Conservation (phyloP, 2,113 vertebrate genomes). For the Otus sunia region DNA sequence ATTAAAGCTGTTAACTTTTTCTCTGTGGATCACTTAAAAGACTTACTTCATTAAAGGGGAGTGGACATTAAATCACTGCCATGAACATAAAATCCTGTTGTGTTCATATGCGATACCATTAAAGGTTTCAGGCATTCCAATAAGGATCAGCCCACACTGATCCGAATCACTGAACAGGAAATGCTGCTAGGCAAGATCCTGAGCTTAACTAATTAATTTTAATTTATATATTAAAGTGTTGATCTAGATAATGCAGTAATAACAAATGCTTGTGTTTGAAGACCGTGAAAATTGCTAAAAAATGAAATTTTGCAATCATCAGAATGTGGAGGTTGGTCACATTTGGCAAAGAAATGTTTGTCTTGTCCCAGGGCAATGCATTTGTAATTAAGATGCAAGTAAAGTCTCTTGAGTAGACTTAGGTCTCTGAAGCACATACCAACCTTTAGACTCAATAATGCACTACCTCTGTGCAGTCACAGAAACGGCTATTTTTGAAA, state of each 20-base stretch:
- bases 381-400: not conserved
- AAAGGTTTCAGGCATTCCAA: constrained; percentile 54
- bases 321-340: not conserved
- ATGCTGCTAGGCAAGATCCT: constrained; percentile 40
- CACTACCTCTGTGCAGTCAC: not conserved
- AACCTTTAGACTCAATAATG: not conserved
- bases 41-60: not conserved
- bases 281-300: not conserved
- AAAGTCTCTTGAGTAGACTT: not conserved
- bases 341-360: not conserved
- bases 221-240: constrained; percentile 28
- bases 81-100: not conserved
- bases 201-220: constrained; percentile 18
- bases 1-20: not conserved
- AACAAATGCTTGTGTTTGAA: constrained; percentile 16
- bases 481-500: not conserved
- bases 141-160: constrained; percentile 46
- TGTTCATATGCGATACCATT: not conserved
- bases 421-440: not conserved
- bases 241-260: constrained; percentile 13
- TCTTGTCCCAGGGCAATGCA: not conserved
- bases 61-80: not conserved
- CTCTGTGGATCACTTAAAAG: not conserved
- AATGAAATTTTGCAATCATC: not conserved
- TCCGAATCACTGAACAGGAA: constrained; percentile 54